phyloP scores from a whole-genome alignment of 2,888 invertebrate species.

The Latheticus oryzae region DNA sequence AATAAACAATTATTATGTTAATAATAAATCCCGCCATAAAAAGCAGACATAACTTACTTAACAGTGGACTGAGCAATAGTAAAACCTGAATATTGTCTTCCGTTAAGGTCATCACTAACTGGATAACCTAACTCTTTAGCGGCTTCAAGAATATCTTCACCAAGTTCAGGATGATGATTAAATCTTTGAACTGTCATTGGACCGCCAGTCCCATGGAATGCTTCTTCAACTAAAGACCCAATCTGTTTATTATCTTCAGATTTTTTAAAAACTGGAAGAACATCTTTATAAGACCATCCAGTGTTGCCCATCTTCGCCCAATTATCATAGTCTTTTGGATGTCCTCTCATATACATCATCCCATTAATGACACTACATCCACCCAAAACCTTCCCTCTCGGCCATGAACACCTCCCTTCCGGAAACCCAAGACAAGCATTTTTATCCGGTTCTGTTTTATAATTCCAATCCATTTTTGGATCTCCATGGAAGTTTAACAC shows the following conservation, averaged over 20 bases:
- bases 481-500: constrained; percentile 73
- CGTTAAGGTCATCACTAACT: constrained; percentile 74
- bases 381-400: constrained; percentile 77
- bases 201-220: constrained; percentile 73
- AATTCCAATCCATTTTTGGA: constrained; percentile 76
- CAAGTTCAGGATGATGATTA: constrained; percentile 72
- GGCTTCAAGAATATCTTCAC: constrained; percentile 73
- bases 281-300: constrained; percentile 84
- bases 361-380: constrained; percentile 81
- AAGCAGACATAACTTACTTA: constrained; percentile 67
- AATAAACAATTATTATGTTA: too few species aligned
- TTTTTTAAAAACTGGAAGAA: constrained; percentile 78
- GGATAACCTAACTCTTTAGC: constrained; percentile 73
- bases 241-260: constrained; percentile 77
- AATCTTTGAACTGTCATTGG: constrained; percentile 74
- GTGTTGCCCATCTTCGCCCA: constrained; percentile 80
- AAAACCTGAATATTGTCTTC: constrained; percentile 73
- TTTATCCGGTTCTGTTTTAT: constrained; percentile 74
- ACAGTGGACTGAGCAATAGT: constrained; percentile 74
- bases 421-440: constrained; percentile 70
- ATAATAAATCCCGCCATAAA: too few species aligned
- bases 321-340: constrained; percentile 78
- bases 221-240: constrained; percentile 69
- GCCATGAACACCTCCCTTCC: constrained; percentile 73
- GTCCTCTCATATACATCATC: constrained; percentile 87